A percentile compares a stretch with the other conserved stretches of the same genome.
Evolutionary conservation across 2,113 vertebrate genomes (phyloP).

Genomic region (Corythaixoides concolor): DNA sequence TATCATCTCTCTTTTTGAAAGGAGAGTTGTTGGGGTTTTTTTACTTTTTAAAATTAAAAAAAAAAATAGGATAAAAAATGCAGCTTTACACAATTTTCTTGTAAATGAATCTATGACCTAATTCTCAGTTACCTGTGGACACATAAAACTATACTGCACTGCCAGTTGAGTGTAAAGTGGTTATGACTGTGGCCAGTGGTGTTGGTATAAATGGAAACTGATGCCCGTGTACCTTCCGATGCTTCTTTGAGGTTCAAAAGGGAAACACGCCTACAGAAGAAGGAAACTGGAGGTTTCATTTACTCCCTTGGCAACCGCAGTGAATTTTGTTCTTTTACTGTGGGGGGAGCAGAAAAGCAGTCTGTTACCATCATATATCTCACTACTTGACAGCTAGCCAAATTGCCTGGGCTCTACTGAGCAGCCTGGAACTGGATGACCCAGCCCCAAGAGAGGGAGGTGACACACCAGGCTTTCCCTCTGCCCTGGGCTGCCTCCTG

Average conservation of each 20-base stretch:
- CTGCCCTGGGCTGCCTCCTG: not conserved
- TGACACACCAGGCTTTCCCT: not conserved
- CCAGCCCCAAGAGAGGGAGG: not conserved
- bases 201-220: not conserved
- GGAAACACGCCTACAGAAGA: not conserved
- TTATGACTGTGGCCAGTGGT: not conserved
- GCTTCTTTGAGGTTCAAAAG: not conserved
- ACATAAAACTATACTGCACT: fast-evolving
- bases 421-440: not conserved
- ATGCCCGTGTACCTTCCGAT: not conserved
- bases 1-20: not conserved
- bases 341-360: not conserved
- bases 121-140: not conserved
- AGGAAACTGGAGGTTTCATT: not conserved
- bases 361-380: not conserved
- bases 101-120: not conserved
- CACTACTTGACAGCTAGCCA: not conserved
- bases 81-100: not conserved
- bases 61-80: not conserved
- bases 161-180: not conserved
- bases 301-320: not conserved
- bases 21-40: not conserved
- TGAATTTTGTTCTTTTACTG: not conserved
- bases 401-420: not conserved
- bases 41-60: not conserved